Evolutionary conservation across 2,797 vertebrate genomes (phyloP), one percentile per base, ranked within the genome.

Genomic region (Adrianichthys oophorus): DNA sequence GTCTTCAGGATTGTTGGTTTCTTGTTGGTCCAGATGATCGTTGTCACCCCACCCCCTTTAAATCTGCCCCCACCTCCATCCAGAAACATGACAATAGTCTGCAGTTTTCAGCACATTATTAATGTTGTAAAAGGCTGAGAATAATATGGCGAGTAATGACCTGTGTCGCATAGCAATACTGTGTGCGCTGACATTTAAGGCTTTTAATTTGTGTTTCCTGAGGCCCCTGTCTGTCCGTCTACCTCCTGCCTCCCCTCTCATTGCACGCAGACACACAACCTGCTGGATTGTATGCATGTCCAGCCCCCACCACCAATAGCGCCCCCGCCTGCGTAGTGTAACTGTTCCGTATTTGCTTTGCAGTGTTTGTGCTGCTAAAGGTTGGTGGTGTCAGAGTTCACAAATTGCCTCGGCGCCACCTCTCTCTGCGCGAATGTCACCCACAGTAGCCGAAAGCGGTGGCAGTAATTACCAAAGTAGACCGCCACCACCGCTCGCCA

Each of bases 121-220:
- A 95, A 93, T 89, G 93, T 92, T 93, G 94, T 94, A 94, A 90
- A 88, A 88, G 86, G 89, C 85, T 74, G 79, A 90, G 91, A 86
- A 94, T 95, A 92, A 95, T 94, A 94, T 93, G 92, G 89, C 91
- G 93, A 96, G 95, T 98, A 98, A 98, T 98, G 96, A 96, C 95
- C 95, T 95, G 95, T 96, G 93, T 96, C 95, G 91, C 92, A 93
- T 93, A 93, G 95, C 95, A 95, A 96, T 96, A 88, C 88, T 90
- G 95, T 95, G 95, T 94, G 94, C 94, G 89, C 81, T 98, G 97
- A 98, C 96, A 98, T 98, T 98, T 98, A 94, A 96, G 93, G 95
- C 93, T 95, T 93, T 93, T 98, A 98, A 98, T 98, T 98, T 98
- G 96, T 95, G 95, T 92, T 92, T 87, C 89, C 86, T 71, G 68